Conservation (phyloP, 2,888 invertebrate genomes). For the Spilarctia lutea region DNA sequence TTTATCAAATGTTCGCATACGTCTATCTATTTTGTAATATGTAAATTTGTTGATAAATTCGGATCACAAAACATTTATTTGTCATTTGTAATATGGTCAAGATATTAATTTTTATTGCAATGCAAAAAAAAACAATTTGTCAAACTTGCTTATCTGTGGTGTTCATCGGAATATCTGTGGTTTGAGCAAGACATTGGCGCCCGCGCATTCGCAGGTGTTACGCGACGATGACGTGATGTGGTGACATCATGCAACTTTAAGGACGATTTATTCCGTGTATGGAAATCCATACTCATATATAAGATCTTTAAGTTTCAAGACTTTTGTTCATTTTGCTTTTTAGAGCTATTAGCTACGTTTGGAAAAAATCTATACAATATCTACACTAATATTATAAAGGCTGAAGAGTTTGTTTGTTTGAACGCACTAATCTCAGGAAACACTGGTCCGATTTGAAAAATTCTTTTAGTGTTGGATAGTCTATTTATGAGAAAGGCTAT, state of each 20-base stretch:
- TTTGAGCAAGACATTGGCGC: conserved; percentile 23
- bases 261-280: conserved; percentile 37
- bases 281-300: neutral
- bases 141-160: neutral
- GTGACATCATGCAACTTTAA: conserved; percentile 51
- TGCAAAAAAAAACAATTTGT: neutral
- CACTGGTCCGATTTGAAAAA: no score
- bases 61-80: neutral
- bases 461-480: no score
- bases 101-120: neutral
- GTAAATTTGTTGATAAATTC: neutral
- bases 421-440: no score
- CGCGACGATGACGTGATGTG: conserved; percentile 42
- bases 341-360: neutral
- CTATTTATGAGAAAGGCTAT: no score
- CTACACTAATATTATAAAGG: no score
- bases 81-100: neutral
- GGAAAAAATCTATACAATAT: neutral
- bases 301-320: neutral
- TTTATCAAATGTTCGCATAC: no score
- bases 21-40: no score
- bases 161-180: neutral
- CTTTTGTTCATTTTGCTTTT: neutral
- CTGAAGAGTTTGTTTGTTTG: no score
- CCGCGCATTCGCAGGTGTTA: conserved; percentile 33